Evolutionary conservation across 2,888 invertebrate genomes (phyloP).

Genomic region (Argyresthia goedartella): DNA sequence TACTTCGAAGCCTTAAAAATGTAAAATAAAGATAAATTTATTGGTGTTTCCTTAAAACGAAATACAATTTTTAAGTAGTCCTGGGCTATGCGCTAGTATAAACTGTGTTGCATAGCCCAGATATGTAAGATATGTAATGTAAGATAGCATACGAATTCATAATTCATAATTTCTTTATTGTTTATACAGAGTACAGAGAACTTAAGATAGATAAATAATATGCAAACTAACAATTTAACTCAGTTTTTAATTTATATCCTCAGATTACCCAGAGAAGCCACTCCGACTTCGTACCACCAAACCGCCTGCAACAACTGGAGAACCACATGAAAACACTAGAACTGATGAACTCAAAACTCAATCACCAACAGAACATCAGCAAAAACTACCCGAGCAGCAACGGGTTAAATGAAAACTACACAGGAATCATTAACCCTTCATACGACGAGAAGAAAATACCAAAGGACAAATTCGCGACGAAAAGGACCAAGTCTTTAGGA

Average conservation of each 20-base stretch:
- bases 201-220: too few species aligned
- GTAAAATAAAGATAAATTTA: too few species aligned
- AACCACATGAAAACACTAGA: conserved; percentile 21
- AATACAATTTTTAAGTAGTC: too few species aligned
- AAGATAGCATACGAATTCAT: too few species aligned
- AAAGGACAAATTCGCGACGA: conserved; percentile 46
- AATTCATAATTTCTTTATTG: too few species aligned
- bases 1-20: too few species aligned
- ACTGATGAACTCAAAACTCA: conserved; percentile 13
- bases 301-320: conserved; percentile 24
- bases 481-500: conserved; percentile 51
- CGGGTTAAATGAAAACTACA: conserved; percentile 23
- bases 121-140: too few species aligned
- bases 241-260: not conserved
- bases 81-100: too few species aligned
- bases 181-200: too few species aligned
- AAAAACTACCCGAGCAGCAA: not conserved
- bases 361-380: conserved; percentile 1
- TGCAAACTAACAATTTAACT: too few species aligned
- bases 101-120: too few species aligned
- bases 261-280: conserved; percentile 30
- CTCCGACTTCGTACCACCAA: conserved; percentile 32
- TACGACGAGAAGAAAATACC: conserved; percentile 50
- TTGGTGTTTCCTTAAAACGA: too few species aligned
- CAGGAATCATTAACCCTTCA: conserved; percentile 54